Evolutionary conservation across 2,113 vertebrate species (phyloP).

Genomic region (Parus major): DNA sequence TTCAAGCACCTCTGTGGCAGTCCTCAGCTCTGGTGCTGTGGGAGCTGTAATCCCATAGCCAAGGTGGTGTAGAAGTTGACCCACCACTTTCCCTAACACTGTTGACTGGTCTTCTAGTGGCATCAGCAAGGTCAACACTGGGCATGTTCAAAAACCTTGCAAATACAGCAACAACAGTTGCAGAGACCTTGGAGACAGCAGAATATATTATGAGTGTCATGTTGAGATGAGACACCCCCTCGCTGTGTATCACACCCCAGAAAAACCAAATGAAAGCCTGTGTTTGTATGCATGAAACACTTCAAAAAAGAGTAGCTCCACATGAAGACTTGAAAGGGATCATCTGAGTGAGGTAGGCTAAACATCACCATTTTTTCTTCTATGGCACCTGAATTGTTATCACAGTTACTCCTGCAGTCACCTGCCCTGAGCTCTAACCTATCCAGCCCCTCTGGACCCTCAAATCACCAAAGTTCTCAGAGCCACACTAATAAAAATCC

Average conservation of each 20-base stretch:
- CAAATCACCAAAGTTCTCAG: background rate
- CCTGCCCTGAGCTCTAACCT: background rate
- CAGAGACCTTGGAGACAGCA: background rate
- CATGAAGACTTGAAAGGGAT: background rate
- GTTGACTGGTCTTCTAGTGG: background rate
- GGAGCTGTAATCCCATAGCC: background rate
- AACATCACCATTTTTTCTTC: background rate
- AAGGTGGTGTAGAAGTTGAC: background rate
- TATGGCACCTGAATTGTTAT: background rate
- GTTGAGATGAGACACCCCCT: fast-evolving
- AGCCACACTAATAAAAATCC: background rate
- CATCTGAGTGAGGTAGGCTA: background rate
- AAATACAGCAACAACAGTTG: background rate
- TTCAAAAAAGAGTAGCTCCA: background rate
- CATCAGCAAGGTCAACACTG: background rate
- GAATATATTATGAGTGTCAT: background rate
- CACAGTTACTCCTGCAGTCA: background rate
- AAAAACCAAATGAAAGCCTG: background rate
- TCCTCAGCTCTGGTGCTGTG: background rate
- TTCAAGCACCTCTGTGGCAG: background rate
- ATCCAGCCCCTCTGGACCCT: background rate
- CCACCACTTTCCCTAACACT: background rate
- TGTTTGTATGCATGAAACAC: background rate
- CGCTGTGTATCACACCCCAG: fast-evolving
- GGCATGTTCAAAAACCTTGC: background rate